phyloP scores from a whole-genome alignment of 2,797 vertebrate genomes.

The Megalops cyprinoides region DNA sequence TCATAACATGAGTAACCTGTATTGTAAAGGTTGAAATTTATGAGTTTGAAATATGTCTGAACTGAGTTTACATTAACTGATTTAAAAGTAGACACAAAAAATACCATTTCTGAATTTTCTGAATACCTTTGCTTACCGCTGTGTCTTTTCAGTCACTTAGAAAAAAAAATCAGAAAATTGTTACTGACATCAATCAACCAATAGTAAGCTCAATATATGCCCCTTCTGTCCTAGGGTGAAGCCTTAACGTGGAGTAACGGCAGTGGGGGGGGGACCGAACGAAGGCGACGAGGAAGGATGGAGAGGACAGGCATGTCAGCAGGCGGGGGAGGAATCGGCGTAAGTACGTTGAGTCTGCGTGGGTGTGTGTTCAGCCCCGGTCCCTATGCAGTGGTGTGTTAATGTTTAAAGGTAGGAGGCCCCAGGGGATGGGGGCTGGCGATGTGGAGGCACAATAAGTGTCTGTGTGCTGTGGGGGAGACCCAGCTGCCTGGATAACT shows the following conservation, averaged over 20 bases:
- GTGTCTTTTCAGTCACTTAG: background rate
- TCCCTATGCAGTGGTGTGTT: conserved; percentile 70
- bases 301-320: too few species aligned
- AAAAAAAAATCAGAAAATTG: background rate
- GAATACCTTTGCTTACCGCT: background rate
- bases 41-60: background rate
- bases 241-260: background rate
- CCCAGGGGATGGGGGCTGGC: conserved; percentile 65
- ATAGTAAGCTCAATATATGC: background rate
- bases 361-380: background rate
- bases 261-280: background rate
- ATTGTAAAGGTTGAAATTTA: too few species aligned
- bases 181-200: background rate
- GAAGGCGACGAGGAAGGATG: too few species aligned
- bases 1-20: too few species aligned
- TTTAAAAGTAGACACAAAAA: background rate
- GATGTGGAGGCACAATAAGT: background rate
- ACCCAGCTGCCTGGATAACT: conserved; percentile 79
- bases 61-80: background rate
- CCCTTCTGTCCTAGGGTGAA: background rate
- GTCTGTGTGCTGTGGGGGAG: conserved; percentile 74
- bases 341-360: background rate
- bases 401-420: conserved; percentile 79
- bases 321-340: background rate
- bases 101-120: background rate